Conservation (phyloP, 2,888 invertebrate genomes). For the Hydropsyche betteni region DNA sequence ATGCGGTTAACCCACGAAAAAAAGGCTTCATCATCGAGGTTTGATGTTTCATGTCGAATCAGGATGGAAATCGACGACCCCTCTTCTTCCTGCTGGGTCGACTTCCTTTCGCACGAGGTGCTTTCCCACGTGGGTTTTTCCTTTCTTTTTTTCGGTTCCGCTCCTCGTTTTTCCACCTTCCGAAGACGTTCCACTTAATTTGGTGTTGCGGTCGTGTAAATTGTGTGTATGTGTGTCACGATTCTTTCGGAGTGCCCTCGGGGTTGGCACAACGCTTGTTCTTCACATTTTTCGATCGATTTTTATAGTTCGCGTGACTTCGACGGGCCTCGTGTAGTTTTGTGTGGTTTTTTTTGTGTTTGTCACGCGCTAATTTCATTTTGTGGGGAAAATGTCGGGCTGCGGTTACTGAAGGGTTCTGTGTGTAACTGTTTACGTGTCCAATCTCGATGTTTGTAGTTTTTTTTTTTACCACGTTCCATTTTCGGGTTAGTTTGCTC, state of each 20-base stretch:
- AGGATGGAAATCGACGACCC: neutral
- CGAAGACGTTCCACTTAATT: constrained; percentile 17
- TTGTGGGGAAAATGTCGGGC: too few relatives aligned
- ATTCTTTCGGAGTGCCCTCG: constrained; percentile 18
- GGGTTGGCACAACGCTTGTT: neutral
- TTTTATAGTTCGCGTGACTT: neutral
- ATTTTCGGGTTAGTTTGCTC: too few relatives aligned
- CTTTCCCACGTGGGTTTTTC: neutral
- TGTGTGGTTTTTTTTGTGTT: too few relatives aligned
- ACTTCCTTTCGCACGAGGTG: constrained; percentile 9
- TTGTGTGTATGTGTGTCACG: constrained; percentile 12
- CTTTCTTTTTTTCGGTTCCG: neutral
- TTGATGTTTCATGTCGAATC: constrained; percentile 29
- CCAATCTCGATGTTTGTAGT: too few relatives aligned
- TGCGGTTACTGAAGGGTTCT: too few relatives aligned
- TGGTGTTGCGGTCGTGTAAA: neutral
- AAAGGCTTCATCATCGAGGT: constrained; percentile 12
- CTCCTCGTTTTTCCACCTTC: constrained; percentile 10
- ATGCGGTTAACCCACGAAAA: constrained; percentile 45
- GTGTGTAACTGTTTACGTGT: too few relatives aligned
- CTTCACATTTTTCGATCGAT: neutral
- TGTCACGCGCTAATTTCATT: too few relatives aligned
- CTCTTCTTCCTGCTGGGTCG: too few relatives aligned
- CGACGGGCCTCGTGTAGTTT: too few relatives aligned
- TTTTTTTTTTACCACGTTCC: neutral